These are phyloP conservation scores for Pseudomyrmex sp. DNA, from an alignment of 1,140 invertebrate species.

Conservation along the genomic window DNA sequence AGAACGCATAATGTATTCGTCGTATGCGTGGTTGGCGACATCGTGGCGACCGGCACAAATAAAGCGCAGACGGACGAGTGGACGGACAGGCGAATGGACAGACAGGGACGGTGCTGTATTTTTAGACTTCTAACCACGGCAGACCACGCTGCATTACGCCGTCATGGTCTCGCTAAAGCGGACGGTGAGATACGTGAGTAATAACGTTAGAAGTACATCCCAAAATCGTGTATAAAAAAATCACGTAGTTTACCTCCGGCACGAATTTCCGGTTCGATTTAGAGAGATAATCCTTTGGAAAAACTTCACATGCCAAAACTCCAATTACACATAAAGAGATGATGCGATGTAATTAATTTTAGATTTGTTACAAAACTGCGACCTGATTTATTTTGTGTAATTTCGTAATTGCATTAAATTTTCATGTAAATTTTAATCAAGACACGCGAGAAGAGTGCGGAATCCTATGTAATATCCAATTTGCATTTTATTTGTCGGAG, in stretches of 20 bases:
- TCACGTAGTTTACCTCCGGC: background rate
- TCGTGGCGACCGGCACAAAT: constrained; percentile 60
- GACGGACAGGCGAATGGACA: constrained; percentile 59
- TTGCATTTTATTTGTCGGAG: constrained; percentile 36
- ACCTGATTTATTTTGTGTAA: background rate
- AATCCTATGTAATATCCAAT: constrained; percentile 20
- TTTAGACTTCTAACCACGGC: constrained; percentile 60
- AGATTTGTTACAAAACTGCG: background rate
- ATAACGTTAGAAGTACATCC: constrained; percentile 9
- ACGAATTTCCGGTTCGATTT: background rate
- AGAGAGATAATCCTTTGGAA: background rate
- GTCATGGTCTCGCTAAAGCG: constrained; percentile 23
- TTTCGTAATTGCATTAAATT: constrained; percentile 10
- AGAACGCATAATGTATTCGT: constrained; percentile 66
- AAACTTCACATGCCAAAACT: too few relatives aligned
- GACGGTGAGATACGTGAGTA: background rate
- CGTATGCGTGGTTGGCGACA: constrained; percentile 60
- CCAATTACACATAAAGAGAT: background rate
- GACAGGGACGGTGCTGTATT: constrained; percentile 61
- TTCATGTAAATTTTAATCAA: background rate
- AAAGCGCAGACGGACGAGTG: constrained; percentile 45
- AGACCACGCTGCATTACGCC: constrained; percentile 46
- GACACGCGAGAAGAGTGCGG: background rate
- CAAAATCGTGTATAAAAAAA: background rate
- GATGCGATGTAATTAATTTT: background rate